Percentiles rank a stretch among this genome's conserved stretches.
phyloP scores from a whole-genome alignment of 2,888 invertebrate species.

The Bibio marci region DNA sequence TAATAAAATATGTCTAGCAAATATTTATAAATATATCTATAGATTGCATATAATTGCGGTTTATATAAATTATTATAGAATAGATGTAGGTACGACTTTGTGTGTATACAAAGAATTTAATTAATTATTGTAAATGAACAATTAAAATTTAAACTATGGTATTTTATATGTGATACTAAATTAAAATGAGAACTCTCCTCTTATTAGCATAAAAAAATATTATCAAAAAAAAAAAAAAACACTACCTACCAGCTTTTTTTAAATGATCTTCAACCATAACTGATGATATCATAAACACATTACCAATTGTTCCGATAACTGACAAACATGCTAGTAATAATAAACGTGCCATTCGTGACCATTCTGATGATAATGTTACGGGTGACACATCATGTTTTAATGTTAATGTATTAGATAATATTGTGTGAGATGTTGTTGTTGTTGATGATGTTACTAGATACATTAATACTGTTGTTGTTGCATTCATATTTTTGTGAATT shows the following conservation, averaged over 20 bases:
- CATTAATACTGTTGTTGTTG: too few species aligned
- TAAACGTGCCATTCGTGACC: conserved; percentile 49
- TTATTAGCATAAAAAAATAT: neutral
- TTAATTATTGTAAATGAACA: too few species aligned
- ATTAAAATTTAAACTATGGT: too few species aligned
- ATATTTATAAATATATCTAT: too few species aligned
- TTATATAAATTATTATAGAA: too few species aligned
- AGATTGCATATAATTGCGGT: too few species aligned
- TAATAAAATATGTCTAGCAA: too few species aligned
- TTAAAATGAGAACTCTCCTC: too few species aligned
- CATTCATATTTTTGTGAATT: too few species aligned
- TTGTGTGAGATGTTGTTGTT: neutral
- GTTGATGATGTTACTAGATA: neutral
- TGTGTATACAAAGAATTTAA: too few species aligned
- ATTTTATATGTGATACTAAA: neutral
- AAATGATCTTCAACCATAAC: conserved; percentile 55
- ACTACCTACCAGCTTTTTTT: conserved; percentile 39
- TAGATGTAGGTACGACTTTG: too few species aligned
- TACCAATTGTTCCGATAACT: conserved; percentile 50
- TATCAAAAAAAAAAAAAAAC: too few species aligned
- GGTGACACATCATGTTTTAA: conserved; percentile 32
- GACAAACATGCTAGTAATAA: conserved; percentile 44
- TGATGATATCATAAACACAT: conserved; percentile 59
- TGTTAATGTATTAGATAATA: neutral
- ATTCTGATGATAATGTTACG: conserved; percentile 44